Evolutionary conservation across 2,888 invertebrate genomes (phyloP), one percentile per base, ranked within the genome.

Genomic region (Polydrusus cervinus): DNA sequence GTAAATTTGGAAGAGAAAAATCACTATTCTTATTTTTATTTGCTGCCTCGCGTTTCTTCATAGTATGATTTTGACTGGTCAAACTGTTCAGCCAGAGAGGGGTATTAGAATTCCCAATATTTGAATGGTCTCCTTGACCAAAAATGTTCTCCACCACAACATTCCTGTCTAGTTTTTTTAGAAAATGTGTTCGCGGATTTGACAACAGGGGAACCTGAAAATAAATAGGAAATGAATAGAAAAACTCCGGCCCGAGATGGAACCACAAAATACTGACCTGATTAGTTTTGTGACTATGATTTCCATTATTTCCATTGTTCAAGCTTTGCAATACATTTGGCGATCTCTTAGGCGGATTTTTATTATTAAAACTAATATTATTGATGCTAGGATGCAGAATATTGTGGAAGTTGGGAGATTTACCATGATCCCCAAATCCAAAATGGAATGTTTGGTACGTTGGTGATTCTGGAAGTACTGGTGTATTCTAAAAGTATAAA

Each of bases 1-100:
- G 90, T 25, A 92, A 88, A 81, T 90, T 90, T 0, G 92, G 92
- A 76, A 92, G 85, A 0, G 89, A 89, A 74, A 92, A 89, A 75
- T 91, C 90, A 1, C 89, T 89, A 71, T 79, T 81, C 65, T 82
- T 82, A 18, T 2, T 60, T 61, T 70, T 75, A 51, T 45, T 69
- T 30, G 60, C 25, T 1, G 47, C 20, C 69, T 79, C 71, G 81
- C 84, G 25, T 78, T 79, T 75, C 82, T 83, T 73, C 79, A 82
- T 1, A 45, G 30, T 66, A 0, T 72, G 74, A 75, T 74, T 78
- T 62, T 78, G 81, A 60, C 25, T 18, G 8, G 55, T 30, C 14
- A 66, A 61, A 66, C 80, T 78, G 47, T 79, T 82, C 62, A 84
- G 67, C 84, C 85, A 85, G 49, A 76, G 79, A 0, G 79, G 71